These are phyloP conservation scores for Malthinus seriepunctatus DNA, from an alignment of 2,888 invertebrate genomes.

Conservation along the genomic window DNA sequence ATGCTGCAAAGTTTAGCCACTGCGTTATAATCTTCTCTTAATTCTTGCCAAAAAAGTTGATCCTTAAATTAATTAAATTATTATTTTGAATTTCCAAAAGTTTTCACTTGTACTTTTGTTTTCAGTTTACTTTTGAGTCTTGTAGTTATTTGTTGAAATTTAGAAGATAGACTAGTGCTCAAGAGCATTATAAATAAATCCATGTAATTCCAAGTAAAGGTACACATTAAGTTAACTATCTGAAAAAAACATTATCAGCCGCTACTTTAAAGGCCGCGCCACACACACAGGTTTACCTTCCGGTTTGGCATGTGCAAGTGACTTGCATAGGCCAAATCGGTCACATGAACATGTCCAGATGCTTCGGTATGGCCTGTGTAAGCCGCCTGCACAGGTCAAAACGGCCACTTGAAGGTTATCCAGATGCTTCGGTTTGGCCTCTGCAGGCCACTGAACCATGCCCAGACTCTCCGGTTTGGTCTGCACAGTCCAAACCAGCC, in stretches of 20 bases:
- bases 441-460: too few species aligned
- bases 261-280: not conserved
- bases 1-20: conserved; percentile 63
- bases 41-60: conserved; percentile 66
- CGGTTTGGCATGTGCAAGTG: too few species aligned
- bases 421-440: too few species aligned
- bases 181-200: conserved; percentile 48
- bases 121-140: conserved; percentile 19
- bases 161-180: conserved; percentile 41
- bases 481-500: too few species aligned
- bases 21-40: conserved; percentile 67
- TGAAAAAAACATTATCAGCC: conserved; percentile 29
- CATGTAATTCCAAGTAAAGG: conserved; percentile 44
- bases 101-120: conserved; percentile 6
- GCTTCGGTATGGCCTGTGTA: too few species aligned
- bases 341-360: too few species aligned
- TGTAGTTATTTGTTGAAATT: conserved; percentile 43
- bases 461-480: too few species aligned
- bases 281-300: too few species aligned
- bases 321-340: too few species aligned
- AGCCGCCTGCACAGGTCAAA: too few species aligned
- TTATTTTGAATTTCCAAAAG: not conserved
- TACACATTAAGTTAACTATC: conserved; percentile 39
- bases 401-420: too few species aligned
- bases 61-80: conserved; percentile 58